Percentiles rank a stretch among this genome's conserved stretches.
Conservation (phyloP, 2,797 vertebrate genomes). For the Pampus argenteus region DNA sequence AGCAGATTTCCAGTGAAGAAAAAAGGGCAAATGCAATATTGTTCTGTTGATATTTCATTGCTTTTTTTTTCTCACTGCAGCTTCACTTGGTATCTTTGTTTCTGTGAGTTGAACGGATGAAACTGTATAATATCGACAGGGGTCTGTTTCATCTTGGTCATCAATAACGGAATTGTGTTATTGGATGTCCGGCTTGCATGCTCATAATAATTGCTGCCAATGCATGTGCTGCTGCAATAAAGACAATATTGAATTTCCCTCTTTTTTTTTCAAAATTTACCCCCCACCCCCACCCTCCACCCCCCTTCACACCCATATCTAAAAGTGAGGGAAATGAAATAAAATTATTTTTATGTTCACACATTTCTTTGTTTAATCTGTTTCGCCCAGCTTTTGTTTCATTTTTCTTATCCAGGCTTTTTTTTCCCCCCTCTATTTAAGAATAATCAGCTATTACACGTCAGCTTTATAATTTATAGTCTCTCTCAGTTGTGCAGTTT, state of each 20-base stretch:
- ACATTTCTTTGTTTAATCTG: constrained; percentile 33
- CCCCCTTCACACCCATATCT: no score
- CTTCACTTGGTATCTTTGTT: not conserved
- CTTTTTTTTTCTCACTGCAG: constrained; percentile 8
- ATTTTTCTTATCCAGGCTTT: constrained; percentile 1
- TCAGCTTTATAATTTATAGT: not conserved
- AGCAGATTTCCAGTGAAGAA: constrained; percentile 8
- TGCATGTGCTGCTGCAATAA: constrained; percentile 45
- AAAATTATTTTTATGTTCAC: constrained; percentile 22
- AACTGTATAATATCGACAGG: constrained; percentile 48
- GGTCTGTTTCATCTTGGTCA: constrained; percentile 47
- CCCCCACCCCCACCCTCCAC: no score
- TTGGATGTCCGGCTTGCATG: constrained; percentile 31
- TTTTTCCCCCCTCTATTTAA: constrained; percentile 14
- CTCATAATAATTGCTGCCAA: constrained; percentile 44
- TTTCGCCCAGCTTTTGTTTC: constrained; percentile 5
- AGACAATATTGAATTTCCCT: constrained; percentile 52
- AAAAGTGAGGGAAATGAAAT: constrained; percentile 39
- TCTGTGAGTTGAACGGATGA: constrained; percentile 21
- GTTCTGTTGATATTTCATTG: constrained; percentile 25
- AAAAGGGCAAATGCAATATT: constrained; percentile 29
- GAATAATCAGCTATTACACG: constrained; percentile 31
- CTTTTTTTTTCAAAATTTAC: constrained; percentile 30
- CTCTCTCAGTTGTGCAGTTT: constrained; percentile 3
- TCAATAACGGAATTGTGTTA: constrained; percentile 50